These are phyloP conservation scores for Zaprionus capensis DNA, from an alignment of 1,140 invertebrate species.

Conservation along the genomic window DNA sequence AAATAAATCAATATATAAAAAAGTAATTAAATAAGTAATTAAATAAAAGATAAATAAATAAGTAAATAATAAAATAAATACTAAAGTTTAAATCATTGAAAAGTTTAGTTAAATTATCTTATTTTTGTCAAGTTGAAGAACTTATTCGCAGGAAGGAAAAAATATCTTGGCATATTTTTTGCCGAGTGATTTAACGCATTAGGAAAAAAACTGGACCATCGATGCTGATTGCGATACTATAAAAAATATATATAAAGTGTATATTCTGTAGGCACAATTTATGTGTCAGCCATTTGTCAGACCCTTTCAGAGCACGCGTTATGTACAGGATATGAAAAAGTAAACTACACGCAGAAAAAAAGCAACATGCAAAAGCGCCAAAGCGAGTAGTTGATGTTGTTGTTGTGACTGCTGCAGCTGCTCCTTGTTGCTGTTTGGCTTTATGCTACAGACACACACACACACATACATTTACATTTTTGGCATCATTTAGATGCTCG, in stretches of 20 bases:
- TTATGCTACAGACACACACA: conserved; percentile 43
- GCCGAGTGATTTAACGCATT: background rate
- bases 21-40: no score
- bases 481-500: conserved; percentile 80
- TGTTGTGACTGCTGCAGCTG: conserved; percentile 27
- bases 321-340: conserved; percentile 35
- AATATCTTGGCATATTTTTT: background rate
- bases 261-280: background rate
- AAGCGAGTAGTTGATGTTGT: conserved; percentile 63
- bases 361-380: conserved; percentile 64
- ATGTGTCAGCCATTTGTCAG: conserved; percentile 3
- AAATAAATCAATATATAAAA: no score
- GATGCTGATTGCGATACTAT: background rate
- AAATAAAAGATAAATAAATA: no score
- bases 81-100: background rate
- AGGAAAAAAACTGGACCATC: background rate
- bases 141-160: background rate
- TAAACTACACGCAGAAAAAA: conserved; percentile 51
- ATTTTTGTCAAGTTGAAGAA: background rate
- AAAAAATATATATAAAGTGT: background rate
- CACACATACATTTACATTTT: conserved; percentile 45
- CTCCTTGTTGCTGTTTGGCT: conserved; percentile 41
- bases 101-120: background rate
- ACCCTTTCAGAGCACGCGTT: background rate
- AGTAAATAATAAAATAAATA: no score